Percentiles rank a stretch among this genome's conserved stretches.
phyloP scores from a whole-genome alignment of 2,113 vertebrate genomes.

The Fregetta grallaria region DNA sequence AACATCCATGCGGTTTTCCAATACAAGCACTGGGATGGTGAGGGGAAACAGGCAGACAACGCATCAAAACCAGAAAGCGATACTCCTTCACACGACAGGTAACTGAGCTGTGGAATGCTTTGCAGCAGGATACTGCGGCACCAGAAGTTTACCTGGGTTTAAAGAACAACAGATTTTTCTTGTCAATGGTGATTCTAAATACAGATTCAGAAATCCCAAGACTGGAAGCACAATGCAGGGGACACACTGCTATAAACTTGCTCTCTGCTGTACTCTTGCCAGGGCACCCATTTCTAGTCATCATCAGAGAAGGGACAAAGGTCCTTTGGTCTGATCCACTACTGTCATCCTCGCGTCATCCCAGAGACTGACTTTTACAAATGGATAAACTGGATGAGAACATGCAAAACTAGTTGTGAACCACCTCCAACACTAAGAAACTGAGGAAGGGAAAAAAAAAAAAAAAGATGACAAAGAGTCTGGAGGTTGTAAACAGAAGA shows the following conservation, averaged over 20 bases:
- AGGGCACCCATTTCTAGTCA: not conserved
- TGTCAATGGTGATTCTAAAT: fast-evolving
- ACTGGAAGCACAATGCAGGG: not conserved
- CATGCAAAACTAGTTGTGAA: not conserved
- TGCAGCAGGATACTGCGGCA: not conserved
- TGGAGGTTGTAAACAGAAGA: not conserved
- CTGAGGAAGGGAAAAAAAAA: not conserved
- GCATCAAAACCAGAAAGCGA: not conserved
- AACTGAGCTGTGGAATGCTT: not conserved
- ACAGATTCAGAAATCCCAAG: not conserved
- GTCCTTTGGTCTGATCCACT: not conserved
- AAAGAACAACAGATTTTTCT: not conserved
- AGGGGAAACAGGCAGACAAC: not conserved
- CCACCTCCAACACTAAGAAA: not conserved
- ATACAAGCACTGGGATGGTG: not conserved
- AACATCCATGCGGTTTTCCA: fast-evolving
- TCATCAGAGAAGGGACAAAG: not conserved
- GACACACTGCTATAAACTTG: not conserved
- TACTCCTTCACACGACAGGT: fast-evolving
- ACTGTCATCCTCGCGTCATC: fast-evolving
- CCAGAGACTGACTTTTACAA: not conserved
- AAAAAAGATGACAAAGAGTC: fast-evolving
- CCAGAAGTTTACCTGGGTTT: not conserved
- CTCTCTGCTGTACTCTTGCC: not conserved
- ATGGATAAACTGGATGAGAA: not conserved